Evolutionary conservation across 2,888 invertebrate genomes (phyloP).

Genomic region (Tupiocoris notatus): DNA sequence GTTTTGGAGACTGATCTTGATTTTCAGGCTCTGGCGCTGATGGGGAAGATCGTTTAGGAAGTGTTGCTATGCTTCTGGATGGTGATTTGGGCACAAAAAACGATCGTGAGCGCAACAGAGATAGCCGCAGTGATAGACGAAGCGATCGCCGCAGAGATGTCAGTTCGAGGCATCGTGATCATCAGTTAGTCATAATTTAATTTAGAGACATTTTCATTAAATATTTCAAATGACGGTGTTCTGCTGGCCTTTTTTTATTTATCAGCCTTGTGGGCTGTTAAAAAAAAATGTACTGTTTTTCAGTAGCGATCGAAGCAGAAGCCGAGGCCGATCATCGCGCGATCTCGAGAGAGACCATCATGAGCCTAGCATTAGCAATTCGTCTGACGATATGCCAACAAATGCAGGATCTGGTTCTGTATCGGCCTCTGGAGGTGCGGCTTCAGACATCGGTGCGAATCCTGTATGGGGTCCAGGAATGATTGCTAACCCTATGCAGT

Average conservation of each 20-base stretch:
- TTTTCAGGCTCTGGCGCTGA: not conserved
- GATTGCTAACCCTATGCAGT: slow-evolving; percentile 47
- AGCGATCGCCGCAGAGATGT: slow-evolving; percentile 10
- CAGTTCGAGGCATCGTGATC: slow-evolving; percentile 3
- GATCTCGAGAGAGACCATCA: slow-evolving; percentile 10
- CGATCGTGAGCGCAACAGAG: slow-evolving; percentile 14
- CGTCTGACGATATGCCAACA: slow-evolving; percentile 46
- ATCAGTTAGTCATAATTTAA: slow-evolving; percentile 7
- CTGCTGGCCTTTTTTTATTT: not conserved
- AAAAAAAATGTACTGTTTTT: slow-evolving; percentile 2
- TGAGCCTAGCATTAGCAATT: slow-evolving; percentile 23
- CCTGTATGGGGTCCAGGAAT: slow-evolving; percentile 41
- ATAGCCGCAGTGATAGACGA: slow-evolving; percentile 26
- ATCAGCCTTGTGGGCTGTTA: no score
- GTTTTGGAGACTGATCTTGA: not conserved
- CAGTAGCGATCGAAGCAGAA: slow-evolving; percentile 26
- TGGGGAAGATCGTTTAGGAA: no score
- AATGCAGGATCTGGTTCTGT: no score
- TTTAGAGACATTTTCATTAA: not conserved
- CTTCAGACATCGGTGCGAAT: not conserved
- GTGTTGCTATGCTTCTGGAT: no score
- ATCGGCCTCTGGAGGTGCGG: not conserved
- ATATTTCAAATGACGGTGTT: not conserved
- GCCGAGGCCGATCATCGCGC: slow-evolving; percentile 5
- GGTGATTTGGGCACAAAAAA: not conserved